phyloP scores from a whole-genome alignment of 2,113 vertebrate species.

The Saimiri boliviensis region DNA sequence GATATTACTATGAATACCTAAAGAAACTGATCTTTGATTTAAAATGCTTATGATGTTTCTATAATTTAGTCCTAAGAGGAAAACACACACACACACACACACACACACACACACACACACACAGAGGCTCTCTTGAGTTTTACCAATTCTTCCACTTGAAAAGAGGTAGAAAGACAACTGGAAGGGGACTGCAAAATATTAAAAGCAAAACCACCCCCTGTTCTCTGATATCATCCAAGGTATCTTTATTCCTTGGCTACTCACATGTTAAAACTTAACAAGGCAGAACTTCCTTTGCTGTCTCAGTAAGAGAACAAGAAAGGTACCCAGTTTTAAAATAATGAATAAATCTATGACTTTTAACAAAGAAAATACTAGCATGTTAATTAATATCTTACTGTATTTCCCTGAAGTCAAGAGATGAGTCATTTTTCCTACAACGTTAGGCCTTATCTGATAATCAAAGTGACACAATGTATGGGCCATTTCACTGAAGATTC shows the following conservation, averaged over 20 bases:
- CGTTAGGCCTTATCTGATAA: background rate
- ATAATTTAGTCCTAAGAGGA: background rate
- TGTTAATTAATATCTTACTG: background rate
- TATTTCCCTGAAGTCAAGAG: background rate
- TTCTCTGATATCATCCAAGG: background rate
- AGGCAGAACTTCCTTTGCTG: background rate
- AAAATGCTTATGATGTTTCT: background rate
- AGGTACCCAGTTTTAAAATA: background rate
- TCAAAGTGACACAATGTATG: constrained; percentile 11
- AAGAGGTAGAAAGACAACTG: background rate
- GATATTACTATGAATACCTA: background rate
- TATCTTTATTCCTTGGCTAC: background rate
- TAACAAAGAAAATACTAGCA: background rate
- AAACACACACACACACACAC: background rate
- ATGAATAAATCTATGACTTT: background rate
- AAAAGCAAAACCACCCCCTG: background rate
- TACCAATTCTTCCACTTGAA: background rate
- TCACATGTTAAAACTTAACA: background rate
- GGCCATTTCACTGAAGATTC: background rate
- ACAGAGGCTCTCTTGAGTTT: background rate
- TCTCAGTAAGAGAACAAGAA: background rate
- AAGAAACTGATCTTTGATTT: background rate
- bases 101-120: no score
- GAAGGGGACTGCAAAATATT: background rate
- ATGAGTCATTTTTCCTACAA: background rate